Evolutionary conservation across 2,888 invertebrate species (phyloP).

Genomic region (Drepanosiphum platanoidis): DNA sequence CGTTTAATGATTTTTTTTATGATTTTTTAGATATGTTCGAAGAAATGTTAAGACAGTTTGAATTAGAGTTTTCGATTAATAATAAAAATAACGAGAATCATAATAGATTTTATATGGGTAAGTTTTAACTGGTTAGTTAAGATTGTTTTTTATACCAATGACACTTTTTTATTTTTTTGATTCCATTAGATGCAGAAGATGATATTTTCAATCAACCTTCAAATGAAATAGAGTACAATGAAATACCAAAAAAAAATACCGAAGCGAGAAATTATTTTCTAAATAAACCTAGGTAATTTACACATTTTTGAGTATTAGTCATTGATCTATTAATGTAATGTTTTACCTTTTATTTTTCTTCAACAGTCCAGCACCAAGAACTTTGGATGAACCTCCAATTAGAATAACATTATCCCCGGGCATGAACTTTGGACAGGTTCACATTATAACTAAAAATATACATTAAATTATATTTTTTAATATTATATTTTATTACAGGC

Average conservation of each 20-base stretch:
- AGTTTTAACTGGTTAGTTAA: slow-evolving; percentile 15
- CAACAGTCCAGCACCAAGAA: neutral
- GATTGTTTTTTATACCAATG: neutral
- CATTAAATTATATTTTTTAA: neutral
- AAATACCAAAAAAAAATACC: slow-evolving; percentile 46
- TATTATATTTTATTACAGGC: slow-evolving; percentile 1
- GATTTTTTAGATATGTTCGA: neutral
- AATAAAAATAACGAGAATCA: neutral
- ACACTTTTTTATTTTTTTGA: neutral
- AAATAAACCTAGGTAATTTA: slow-evolving; percentile 23
- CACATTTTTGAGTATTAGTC: neutral
- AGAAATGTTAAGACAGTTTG: slow-evolving; percentile 7
- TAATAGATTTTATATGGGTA: neutral
- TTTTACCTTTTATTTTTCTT: neutral
- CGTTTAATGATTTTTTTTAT: neutral
- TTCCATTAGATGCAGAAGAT: neutral
- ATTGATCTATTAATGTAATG: neutral
- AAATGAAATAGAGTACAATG: neutral
- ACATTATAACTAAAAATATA: neutral
- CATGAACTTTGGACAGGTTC: slow-evolving; percentile 3
- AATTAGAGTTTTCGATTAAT: neutral
- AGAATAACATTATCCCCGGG: neutral
- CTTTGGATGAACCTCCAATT: neutral
- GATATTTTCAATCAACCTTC: neutral
- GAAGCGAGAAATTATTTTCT: slow-evolving; percentile 29